These are phyloP conservation scores for Ellobium chinense DNA, from an alignment of 2,888 invertebrate species.

Conservation along the genomic window DNA sequence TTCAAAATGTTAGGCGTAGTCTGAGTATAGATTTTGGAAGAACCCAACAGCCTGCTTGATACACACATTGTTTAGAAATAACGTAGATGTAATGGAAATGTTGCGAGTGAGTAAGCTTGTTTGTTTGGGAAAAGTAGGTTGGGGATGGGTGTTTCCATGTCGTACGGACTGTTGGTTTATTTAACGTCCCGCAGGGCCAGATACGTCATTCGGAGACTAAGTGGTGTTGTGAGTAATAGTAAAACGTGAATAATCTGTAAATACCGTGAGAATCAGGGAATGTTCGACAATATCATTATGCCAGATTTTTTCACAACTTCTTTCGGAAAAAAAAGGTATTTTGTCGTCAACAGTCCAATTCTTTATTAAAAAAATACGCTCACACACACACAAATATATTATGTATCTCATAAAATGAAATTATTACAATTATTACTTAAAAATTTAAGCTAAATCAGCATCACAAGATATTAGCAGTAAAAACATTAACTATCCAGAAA, in stretches of 20 bases:
- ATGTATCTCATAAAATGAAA: not conserved
- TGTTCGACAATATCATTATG: slow-evolving; percentile 9
- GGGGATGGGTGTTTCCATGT: not conserved
- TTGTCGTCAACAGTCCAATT: not conserved
- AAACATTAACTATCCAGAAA: not conserved
- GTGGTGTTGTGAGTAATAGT: no score
- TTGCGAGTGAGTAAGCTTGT: not conserved
- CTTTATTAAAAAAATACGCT: not conserved
- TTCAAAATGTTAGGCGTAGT: no score
- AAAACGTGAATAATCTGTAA: no score
- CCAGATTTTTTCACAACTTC: not conserved
- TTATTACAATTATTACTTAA: not conserved
- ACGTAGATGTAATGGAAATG: not conserved
- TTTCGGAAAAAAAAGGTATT: not conserved
- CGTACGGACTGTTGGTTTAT: no score
- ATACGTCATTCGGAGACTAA: no score
- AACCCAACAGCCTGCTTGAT: not conserved
- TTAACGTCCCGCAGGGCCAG: no score
- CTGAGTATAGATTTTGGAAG: not conserved
- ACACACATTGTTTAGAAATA: not conserved
- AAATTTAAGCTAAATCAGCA: not conserved
- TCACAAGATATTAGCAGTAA: no score
- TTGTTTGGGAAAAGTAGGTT: not conserved
- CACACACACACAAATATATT: not conserved
- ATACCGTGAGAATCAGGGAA: not conserved